Evolutionary conservation across 2,888 invertebrate genomes (phyloP).

Genomic region (Melitaea athalia): DNA sequence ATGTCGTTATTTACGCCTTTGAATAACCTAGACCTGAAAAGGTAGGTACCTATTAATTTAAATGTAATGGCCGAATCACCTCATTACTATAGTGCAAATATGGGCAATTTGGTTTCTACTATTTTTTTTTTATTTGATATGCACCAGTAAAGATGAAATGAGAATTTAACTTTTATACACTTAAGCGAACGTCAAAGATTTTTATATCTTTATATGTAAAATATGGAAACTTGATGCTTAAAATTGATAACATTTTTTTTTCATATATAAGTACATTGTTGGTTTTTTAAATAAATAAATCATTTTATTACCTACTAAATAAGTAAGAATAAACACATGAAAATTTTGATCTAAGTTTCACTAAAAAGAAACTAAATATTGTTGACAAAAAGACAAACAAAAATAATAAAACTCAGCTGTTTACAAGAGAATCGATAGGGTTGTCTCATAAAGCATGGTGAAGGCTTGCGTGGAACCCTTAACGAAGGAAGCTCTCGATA

Average conservation of each 20-base stretch:
- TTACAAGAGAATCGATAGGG: conserved; percentile 60
- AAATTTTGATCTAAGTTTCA: too few species aligned
- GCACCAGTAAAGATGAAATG: neutral
- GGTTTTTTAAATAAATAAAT: too few species aligned
- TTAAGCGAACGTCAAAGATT: neutral
- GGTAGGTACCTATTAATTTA: conserved; percentile 28
- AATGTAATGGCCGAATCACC: conserved; percentile 18
- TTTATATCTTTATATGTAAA: too few species aligned
- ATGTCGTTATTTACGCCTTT: conserved; percentile 20
- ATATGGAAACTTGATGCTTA: too few species aligned
- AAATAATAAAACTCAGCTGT: conserved; percentile 67
- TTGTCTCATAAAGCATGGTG: conserved; percentile 56
- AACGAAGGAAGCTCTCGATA: conserved; percentile 61
- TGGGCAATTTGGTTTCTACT: neutral
- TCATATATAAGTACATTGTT: too few species aligned
- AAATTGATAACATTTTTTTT: too few species aligned
- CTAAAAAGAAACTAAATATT: too few species aligned
- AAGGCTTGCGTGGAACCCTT: conserved; percentile 57
- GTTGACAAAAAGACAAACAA: conserved; percentile 19
- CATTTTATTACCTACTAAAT: too few species aligned
- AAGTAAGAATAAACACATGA: too few species aligned
- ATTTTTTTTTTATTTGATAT: neutral
- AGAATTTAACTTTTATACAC: neutral
- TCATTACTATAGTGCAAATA: conserved; percentile 9
- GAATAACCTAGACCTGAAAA: conserved; percentile 10